Base-by-base conservation (phyloP, 1,140 invertebrate genomes). In the Sycobia sp. region DNA sequence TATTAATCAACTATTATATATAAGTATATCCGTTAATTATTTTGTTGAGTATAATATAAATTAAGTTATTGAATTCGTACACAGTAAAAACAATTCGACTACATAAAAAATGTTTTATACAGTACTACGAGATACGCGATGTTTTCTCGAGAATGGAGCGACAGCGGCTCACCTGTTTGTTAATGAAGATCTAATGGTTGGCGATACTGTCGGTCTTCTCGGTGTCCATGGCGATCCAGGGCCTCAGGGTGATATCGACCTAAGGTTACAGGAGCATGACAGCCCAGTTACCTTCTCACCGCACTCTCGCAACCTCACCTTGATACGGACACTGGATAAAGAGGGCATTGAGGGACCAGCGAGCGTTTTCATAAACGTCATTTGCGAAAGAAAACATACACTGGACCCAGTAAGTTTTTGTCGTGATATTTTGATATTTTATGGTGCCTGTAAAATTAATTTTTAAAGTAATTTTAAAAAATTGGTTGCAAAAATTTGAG, bases 81-180 rank as follows among this genome's bases (percentile, higher is more conserved):
- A 41, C 10, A 13, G 3, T 9, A 10, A 23, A 44, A 18, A 18
- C 9, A 44, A 23, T 23, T 23, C 14, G 5, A 23, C 25, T 44
- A 3, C 4, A 23, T 44, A 13, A 18, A 23, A 44, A 13, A 23
- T 38, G 20, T 32, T 3, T 47, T 20, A 53, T 55, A 2, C 36
- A 84, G 83, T 78, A 47, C 86, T 88, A 70, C 84, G 86, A 71
- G 92, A 94, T 81, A 91, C 90, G 71, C 84, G 93, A 73, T 96
- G 94, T 75, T 96, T 91, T 77, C 78, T 96, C 71, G 90, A 93
- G 78, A 93, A 91, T 69, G 94, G 93, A 25, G 91, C 91, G 25
- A 93, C 94, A 0, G 92, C 93, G 3, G 92, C 94, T 75, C 94
- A 91, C 75, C 93, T 96, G 72, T 92, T 94, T 74, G 92, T 95